Evolutionary conservation across 2,888 invertebrate genomes (phyloP).

Genomic region (Lysandra coridon): DNA sequence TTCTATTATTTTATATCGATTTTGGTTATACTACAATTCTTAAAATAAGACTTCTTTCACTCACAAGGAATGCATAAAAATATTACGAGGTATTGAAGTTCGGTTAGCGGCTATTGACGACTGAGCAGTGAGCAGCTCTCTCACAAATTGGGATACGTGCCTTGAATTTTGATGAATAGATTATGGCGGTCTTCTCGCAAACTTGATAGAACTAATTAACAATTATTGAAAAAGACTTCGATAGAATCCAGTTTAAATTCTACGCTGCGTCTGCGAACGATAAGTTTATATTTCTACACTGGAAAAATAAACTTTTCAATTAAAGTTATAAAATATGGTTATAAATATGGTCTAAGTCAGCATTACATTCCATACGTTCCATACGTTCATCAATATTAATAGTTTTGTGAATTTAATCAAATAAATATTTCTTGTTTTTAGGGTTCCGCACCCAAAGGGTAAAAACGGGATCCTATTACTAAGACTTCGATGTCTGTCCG

Average conservation of each 20-base stretch:
- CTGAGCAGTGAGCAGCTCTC: conserved; percentile 60
- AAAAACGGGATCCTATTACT: too few relatives aligned
- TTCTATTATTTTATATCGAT: too few relatives aligned
- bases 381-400: too few relatives aligned
- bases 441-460: too few relatives aligned
- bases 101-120: conserved; percentile 54
- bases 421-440: too few relatives aligned
- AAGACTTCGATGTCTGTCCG: too few relatives aligned
- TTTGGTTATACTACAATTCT: background rate
- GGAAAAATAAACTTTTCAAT: background rate
- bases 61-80: background rate
- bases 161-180: conserved; percentile 66
- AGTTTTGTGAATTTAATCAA: too few relatives aligned
- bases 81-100: conserved; percentile 30
- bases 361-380: too few relatives aligned
- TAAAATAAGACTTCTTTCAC: background rate
- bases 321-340: background rate
- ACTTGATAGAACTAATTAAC: conserved; percentile 23
- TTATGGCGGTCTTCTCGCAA: conserved; percentile 49
- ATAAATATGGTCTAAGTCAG: too few relatives aligned
- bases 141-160: conserved; percentile 68
- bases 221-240: conserved; percentile 23
- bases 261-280: background rate
- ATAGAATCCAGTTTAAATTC: conserved; percentile 15
- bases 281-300: background rate